phyloP scores from a whole-genome alignment of 2,113 vertebrate genomes.

The Grammomys surdaster region DNA sequence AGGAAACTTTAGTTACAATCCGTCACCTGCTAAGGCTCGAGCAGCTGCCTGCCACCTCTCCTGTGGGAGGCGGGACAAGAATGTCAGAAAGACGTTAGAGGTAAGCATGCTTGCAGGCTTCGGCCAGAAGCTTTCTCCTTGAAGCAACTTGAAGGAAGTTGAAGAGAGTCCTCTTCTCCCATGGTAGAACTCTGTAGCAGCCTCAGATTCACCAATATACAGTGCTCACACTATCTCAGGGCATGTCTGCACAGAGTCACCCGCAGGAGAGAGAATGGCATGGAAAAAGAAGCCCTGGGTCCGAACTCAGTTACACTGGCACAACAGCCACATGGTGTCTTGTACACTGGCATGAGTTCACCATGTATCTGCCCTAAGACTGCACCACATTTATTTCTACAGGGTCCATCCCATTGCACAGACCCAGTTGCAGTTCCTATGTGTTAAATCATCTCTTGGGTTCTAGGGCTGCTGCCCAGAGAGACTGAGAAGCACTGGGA shows the following conservation, averaged over 20 bases:
- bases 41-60: background rate
- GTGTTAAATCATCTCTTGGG: too few species aligned
- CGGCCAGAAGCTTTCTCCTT: background rate
- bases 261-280: fast-evolving
- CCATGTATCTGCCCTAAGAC: fast-evolving
- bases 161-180: background rate
- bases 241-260: background rate
- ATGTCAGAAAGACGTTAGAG: background rate
- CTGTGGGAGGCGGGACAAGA: background rate
- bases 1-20: fast-evolving
- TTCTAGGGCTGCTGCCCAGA: background rate
- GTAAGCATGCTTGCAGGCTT: fast-evolving
- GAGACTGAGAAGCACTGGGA: background rate
- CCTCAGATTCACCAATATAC: fast-evolving
- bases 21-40: background rate
- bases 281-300: fast-evolving
- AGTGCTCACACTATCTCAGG: fast-evolving
- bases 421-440: background rate
- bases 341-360: background rate
- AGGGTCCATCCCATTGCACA: background rate
- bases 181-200: fast-evolving
- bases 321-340: fast-evolving
- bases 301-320: background rate
- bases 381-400: background rate
- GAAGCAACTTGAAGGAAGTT: background rate